Evolutionary conservation across 1,140 invertebrate genomes (phyloP).

Genomic region (Nephila pilipes): DNA sequence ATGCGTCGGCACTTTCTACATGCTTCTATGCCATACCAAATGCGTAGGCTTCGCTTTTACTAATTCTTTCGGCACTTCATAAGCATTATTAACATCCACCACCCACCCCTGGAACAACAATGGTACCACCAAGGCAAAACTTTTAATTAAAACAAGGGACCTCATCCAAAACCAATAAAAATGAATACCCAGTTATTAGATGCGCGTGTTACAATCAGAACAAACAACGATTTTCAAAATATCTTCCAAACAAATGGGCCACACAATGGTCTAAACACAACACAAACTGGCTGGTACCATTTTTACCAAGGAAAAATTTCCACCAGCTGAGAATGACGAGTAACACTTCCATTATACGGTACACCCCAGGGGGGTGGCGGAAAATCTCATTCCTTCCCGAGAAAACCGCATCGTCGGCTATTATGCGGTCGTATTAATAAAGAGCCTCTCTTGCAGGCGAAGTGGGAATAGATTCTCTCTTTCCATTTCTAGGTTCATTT

Average conservation of each 20-base stretch:
- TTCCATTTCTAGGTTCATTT: constrained; percentile 28
- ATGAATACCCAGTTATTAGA: no score
- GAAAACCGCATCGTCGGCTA: constrained; percentile 68
- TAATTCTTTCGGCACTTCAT: no score
- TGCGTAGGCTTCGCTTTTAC: no score
- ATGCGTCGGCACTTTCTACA: no score
- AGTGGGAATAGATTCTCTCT: background rate
- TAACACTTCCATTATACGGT: background rate
- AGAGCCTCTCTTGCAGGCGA: background rate
- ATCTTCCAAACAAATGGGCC: background rate
- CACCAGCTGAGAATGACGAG: constrained; percentile 62
- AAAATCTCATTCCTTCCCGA: constrained; percentile 54
- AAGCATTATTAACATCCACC: no score
- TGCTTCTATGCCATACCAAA: no score
- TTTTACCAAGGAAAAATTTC: constrained; percentile 28
- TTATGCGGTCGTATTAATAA: constrained; percentile 73
- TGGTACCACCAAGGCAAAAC: no score
- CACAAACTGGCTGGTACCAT: background rate
- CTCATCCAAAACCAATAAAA: no score
- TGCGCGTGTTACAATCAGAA: no score
- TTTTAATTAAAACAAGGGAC: no score
- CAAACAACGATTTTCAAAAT: no score
- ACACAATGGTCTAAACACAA: background rate
- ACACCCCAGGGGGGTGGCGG: constrained; percentile 37
- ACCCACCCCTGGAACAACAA: no score